phyloP scores from a whole-genome alignment of 2,888 invertebrate genomes.

The Sphaeridia pumilis region DNA sequence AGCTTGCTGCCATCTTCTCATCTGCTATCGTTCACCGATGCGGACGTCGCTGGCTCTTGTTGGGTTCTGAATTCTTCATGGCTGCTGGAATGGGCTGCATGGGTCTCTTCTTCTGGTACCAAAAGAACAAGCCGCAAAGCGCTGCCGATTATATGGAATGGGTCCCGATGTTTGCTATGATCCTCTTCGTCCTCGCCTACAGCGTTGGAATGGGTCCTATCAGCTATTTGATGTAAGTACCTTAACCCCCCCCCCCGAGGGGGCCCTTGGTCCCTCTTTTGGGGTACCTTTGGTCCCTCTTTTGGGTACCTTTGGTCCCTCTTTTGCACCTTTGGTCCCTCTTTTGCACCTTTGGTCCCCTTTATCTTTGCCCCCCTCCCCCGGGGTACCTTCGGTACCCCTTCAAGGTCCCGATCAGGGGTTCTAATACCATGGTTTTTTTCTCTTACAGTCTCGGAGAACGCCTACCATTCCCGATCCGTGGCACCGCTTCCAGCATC shows the following conservation, averaged over 20 bases:
- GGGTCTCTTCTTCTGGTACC: conserved; percentile 49
- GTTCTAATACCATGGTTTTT: background rate
- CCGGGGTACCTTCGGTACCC: too few relatives aligned
- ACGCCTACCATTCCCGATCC: conserved; percentile 26
- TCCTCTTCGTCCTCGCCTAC: conserved; percentile 51
- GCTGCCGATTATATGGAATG: conserved; percentile 45
- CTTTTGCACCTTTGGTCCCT: too few relatives aligned
- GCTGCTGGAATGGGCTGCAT: conserved; percentile 46
- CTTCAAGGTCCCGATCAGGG: too few relatives aligned
- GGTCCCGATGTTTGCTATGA: conserved; percentile 50
- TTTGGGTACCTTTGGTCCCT: too few relatives aligned
- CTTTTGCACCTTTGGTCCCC: too few relatives aligned
- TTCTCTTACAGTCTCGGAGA: conserved; percentile 24
- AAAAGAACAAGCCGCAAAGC: conserved; percentile 42
- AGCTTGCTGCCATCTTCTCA: conserved; percentile 46
- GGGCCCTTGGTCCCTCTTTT: too few relatives aligned
- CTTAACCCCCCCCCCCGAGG: too few relatives aligned
- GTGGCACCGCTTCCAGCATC: conserved; percentile 27
- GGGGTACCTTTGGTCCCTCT: too few relatives aligned
- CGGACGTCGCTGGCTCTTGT: conserved; percentile 51
- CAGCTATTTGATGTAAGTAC: conserved; percentile 14
- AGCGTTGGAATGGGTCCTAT: conserved; percentile 17
- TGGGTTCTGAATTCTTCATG: conserved; percentile 49
- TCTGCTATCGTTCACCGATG: conserved; percentile 50
- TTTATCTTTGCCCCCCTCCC: too few relatives aligned